These are phyloP conservation scores for Ancistrus triradiatus DNA, from an alignment of 2,113 vertebrate species.

Conservation along the genomic window DNA sequence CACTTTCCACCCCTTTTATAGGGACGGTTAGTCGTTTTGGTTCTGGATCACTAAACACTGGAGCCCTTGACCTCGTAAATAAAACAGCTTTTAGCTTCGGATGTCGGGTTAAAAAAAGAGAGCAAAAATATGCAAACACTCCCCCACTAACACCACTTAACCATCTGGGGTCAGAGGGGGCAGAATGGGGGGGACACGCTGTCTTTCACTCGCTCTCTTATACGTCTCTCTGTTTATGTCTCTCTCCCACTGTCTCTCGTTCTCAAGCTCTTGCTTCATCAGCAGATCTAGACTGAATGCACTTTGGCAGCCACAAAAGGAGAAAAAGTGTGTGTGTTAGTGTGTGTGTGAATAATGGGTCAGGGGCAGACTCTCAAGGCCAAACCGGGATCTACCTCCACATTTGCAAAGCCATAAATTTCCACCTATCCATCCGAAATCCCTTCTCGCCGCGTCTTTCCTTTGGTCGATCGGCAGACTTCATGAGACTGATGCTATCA, in stretches of 20 bases:
- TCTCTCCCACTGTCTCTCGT: not conserved
- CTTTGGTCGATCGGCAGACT: not conserved
- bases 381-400: conserved; percentile 39
- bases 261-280: conserved; percentile 6
- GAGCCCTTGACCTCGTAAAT: not conserved
- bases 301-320: not conserved
- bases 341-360: conserved; percentile 19
- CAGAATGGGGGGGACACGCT: not conserved
- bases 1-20: too few relatives aligned
- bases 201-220: not conserved
- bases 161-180: not conserved
- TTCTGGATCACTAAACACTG: too few relatives aligned
- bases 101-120: not conserved
- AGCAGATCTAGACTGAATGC: not conserved
- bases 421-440: conserved; percentile 29
- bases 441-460: conserved; percentile 23
- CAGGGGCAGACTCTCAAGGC: conserved; percentile 31
- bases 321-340: conserved; percentile 7
- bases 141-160: not conserved
- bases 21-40: too few relatives aligned
- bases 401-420: conserved; percentile 48
- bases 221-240: not conserved
- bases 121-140: not conserved
- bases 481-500: conserved; percentile 1
- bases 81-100: not conserved